Evolutionary conservation across 2,113 vertebrate genomes (phyloP).

Genomic region (Aldabrachelys gigantea): DNA sequence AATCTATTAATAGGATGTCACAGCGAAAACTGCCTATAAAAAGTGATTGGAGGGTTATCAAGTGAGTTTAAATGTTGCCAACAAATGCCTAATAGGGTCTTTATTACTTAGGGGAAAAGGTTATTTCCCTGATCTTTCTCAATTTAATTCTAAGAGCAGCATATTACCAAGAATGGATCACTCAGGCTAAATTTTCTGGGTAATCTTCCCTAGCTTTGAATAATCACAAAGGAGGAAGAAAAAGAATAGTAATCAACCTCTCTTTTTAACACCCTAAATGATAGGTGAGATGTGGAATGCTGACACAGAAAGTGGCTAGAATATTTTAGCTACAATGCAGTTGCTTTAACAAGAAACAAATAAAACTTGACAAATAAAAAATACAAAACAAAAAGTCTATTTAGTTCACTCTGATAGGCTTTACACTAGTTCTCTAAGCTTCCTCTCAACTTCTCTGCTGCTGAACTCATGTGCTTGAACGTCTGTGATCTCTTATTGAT

Average conservation of each 20-base stretch:
- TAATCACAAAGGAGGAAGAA: conserved; percentile 26
- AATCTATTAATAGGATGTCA: neutral
- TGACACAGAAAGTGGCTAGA: conserved; percentile 23
- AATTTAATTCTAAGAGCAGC: conserved; percentile 30
- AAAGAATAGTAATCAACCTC: neutral
- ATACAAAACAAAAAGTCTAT: neutral
- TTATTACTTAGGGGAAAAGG: conserved; percentile 7
- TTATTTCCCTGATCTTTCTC: conserved; percentile 38
- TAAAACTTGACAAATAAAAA: conserved; percentile 31
- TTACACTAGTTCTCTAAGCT: neutral
- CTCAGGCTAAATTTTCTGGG: conserved; percentile 19
- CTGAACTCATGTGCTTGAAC: accelerated
- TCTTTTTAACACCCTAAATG: neutral
- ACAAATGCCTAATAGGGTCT: neutral
- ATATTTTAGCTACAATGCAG: conserved; percentile 33
- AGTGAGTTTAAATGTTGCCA: neutral
- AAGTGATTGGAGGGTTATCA: neutral
- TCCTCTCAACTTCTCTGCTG: neutral
- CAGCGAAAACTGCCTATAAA: neutral
- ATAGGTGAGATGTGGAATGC: conserved; percentile 16
- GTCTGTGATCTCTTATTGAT: neutral
- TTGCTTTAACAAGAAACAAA: conserved; percentile 13
- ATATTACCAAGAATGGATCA: conserved; percentile 44
- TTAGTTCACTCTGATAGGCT: conserved; percentile 49
- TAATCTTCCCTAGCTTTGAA: conserved; percentile 29